Evolutionary conservation across 2,113 vertebrate species (phyloP), one percentile per base, ranked within the genome.

Genomic region (Cervus canadensis): DNA sequence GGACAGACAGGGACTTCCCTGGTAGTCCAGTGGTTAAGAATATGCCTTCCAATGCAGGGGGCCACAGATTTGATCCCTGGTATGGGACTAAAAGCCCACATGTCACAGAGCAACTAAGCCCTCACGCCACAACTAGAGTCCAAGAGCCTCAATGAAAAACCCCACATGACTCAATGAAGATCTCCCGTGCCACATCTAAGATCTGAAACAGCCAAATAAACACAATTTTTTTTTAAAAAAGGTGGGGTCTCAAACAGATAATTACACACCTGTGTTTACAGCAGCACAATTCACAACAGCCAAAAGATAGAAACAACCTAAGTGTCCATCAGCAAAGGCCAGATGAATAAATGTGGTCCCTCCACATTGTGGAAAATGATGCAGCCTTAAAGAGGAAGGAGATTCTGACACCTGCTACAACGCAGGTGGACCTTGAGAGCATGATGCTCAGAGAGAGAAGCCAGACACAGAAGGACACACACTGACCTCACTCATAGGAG

Each of bases 281-380:
- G 26, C 26, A 90, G 85, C 36, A 25, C 3, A 16, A 48, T 6
- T 60, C 54, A 56, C 28, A n/a, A 5, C 2, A 8, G 40, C 59
- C 40, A 40, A 9, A 14, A 59, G 14, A 82, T 3, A 4, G 28
- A 50, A 50, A 81, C 9, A 30, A 4, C 50, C 64, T 17, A 30
- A 25, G 40, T 7, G 30, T 19, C 25, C 57, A 13, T 19, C 9
- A 7, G n/a, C 0, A 3, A 40, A 5, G 21, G 25, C 25, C 0
- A 1, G 52, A 19, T 10, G 28, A 52, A 62, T 56, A 45, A 19
- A 7, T 0, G 3, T 19, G 83, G 94, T 8, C 36, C 23, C 2
- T 40, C 59, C n/a, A 12, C 11, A 30, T 3, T 0, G 1, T 1
- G 50, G 56, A 30, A n/a, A 15, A 19, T 14, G 11, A 13, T 5